phyloP scores from a whole-genome alignment of 1,140 invertebrate genomes.

The Arctopsyche grandis region DNA sequence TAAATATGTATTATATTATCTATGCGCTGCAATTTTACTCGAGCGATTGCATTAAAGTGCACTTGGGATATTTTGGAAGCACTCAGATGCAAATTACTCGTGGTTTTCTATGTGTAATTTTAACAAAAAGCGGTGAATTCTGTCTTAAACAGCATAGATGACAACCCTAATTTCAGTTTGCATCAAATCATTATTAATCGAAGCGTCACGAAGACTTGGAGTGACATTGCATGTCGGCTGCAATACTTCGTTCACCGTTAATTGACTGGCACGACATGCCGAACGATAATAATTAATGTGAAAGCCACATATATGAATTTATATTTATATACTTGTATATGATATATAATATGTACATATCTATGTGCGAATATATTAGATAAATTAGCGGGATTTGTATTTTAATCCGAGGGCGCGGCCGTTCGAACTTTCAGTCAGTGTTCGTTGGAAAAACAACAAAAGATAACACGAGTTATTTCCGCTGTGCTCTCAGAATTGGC shows the following conservation, averaged over 20 bases:
- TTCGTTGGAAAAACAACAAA: constrained; percentile 24
- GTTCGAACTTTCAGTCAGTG: not conserved
- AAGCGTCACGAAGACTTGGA: constrained; percentile 22
- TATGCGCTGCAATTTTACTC: too few species aligned
- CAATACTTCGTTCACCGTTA: constrained; percentile 20
- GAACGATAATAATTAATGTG: constrained; percentile 27
- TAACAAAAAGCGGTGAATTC: too few species aligned
- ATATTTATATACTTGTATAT: not conserved
- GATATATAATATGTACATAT: not conserved
- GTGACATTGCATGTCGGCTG: constrained; percentile 27
- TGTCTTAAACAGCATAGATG: too few species aligned
- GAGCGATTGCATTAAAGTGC: too few species aligned
- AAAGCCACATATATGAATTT: not conserved
- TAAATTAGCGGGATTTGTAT: not conserved
- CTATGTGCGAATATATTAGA: not conserved
- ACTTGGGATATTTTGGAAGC: too few species aligned
- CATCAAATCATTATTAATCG: constrained; percentile 28
- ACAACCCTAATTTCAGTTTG: not conserved
- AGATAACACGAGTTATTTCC: constrained; percentile 37
- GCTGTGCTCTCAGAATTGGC: not conserved
- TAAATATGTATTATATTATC: too few species aligned
- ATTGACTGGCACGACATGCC: constrained; percentile 22
- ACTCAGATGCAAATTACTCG: too few species aligned
- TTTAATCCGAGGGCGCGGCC: not conserved
- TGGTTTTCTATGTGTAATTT: too few species aligned